Base-by-base conservation (phyloP, 2,797 vertebrate genomes). In the Botia kubotai region DNA sequence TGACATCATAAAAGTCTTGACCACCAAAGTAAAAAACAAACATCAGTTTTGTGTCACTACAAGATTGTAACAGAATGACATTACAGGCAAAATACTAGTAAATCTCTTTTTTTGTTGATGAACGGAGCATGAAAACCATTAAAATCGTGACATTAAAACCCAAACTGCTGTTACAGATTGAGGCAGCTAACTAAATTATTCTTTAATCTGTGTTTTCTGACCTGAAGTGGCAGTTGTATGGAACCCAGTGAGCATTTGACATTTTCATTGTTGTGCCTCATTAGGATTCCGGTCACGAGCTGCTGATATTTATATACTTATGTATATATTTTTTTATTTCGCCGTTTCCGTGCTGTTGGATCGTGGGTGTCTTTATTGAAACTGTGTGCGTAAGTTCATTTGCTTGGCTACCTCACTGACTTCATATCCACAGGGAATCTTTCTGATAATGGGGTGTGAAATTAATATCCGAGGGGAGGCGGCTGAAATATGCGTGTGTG, bases 361-460 rank as follows among this genome's bases (percentile, higher is more conserved):
- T 80, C 53, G 83, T 77, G 80, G 53, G 78, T 87, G 84, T 85
- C 85, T 85, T 83, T 86, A 83, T 83, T 88, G 82, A 86, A 86
- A 85, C 57, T 87, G 87, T 85, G 82, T 80, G 81, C 84, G 88
- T 90, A 91, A 88, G 82, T 86, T 85, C 80, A 85, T 85, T 86
- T 83, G 77, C 82, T 87, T 88, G 89, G 90, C 92, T 93, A 91
- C 89, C 84, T 92, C 88, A 87, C 89, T 90, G 91, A 89, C 89
- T 93, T 93, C 91, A 89, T 93, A 91, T 93, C 93, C 93, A 91
- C 91, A 91, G 93, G 94, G 94, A 93, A 88, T 93, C 92, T 90
- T 85, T 92, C 90, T 94, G 93, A 95, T 94, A 95, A 95, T 95
- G 94, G 94, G 93, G 93, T 95, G 94, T 95, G 94, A 95, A 95